Percentiles rank a stretch among this genome's conserved stretches.
phyloP scores from a whole-genome alignment of 37 sponge, comb jelly and placozoan genomes.

The Geodia barretti region DNA sequence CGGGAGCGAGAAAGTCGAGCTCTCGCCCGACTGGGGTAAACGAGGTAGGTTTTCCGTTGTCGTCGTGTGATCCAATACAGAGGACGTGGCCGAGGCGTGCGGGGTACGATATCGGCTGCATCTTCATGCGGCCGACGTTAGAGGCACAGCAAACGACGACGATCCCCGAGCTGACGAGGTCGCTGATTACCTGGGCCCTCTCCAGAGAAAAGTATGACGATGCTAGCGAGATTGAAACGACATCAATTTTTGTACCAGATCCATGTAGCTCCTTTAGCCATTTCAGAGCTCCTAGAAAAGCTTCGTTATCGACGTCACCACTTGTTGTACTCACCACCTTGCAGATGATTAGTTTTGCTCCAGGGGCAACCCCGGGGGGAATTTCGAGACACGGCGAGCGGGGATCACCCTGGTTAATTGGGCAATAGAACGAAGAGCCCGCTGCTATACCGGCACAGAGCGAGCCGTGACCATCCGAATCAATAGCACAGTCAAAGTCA shows the following conservation, averaged over 20 bases:
- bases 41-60: slow-evolving; percentile 51
- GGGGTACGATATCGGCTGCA: slow-evolving; percentile 52
- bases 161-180: slow-evolving; percentile 16
- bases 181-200: slow-evolving; percentile 31
- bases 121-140: slow-evolving; percentile 33
- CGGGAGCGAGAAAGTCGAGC: slow-evolving; percentile 59
- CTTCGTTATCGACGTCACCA: slow-evolving; percentile 22
- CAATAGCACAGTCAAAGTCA: slow-evolving; percentile 45
- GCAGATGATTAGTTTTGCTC: slow-evolving; percentile 45
- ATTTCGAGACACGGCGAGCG: slow-evolving; percentile 1
- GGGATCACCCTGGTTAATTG: not conserved
- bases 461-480: slow-evolving; percentile 54
- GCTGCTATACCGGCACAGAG: slow-evolving; percentile 54
- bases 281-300: slow-evolving; percentile 34
- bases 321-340: slow-evolving; percentile 33
- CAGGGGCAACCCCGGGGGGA: slow-evolving; percentile 52
- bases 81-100: slow-evolving; percentile 64
- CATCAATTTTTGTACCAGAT: slow-evolving; percentile 28
- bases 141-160: slow-evolving; percentile 59
- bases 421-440: slow-evolving; percentile 6
- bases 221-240: slow-evolving; percentile 54
- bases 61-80: slow-evolving; percentile 58
- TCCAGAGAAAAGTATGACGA: slow-evolving; percentile 20
- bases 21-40: slow-evolving; percentile 67
- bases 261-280: slow-evolving; percentile 33